Percentiles rank a stretch among this genome's conserved stretches.
phyloP scores from a whole-genome alignment of 2,113 vertebrate genomes.

The Dipodomys merriami region DNA sequence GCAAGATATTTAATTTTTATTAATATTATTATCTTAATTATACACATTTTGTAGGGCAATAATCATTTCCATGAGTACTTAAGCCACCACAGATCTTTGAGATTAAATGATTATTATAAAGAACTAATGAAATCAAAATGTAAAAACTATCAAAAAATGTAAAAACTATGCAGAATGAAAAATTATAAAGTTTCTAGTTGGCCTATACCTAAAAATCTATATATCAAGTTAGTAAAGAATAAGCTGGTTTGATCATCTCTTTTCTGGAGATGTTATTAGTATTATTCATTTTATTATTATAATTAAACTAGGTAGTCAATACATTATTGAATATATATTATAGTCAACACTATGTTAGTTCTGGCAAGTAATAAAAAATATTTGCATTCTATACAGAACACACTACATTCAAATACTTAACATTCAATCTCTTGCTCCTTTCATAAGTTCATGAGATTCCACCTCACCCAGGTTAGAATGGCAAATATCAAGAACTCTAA shows the following conservation, averaged over 20 bases:
- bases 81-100: background rate
- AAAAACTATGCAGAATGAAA: background rate
- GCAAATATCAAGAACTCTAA: too few relatives aligned
- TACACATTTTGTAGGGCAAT: background rate
- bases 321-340: constrained; percentile 2
- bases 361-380: background rate
- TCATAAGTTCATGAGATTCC: background rate
- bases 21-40: background rate
- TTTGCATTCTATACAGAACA: background rate
- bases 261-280: background rate
- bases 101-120: constrained; percentile 6
- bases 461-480: too few relatives aligned
- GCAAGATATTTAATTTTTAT: background rate
- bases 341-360: background rate
- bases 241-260: background rate
- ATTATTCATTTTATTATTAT: background rate
- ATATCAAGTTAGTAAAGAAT: background rate
- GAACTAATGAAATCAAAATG: background rate
- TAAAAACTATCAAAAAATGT: constrained; percentile 21
- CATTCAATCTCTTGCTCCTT: background rate
- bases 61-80: background rate
- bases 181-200: background rate
- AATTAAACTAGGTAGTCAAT: background rate
- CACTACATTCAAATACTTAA: background rate
- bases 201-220: background rate